Evolutionary conservation across 1,140 invertebrate genomes (phyloP).

Genomic region (Zaprionus lachaisei): DNA sequence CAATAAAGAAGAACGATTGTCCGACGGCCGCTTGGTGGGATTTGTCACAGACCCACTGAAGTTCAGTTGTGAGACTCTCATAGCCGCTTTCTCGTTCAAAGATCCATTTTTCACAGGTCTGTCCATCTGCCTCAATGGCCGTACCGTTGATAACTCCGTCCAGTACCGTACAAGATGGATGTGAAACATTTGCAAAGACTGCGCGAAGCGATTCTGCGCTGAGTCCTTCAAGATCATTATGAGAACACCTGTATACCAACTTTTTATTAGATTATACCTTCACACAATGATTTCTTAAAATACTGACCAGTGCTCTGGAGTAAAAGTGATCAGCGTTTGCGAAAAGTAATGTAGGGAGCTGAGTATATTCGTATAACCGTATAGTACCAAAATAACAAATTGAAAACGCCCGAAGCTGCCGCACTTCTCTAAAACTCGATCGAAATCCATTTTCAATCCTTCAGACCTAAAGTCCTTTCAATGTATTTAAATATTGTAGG

Average conservation of each 20-base stretch:
- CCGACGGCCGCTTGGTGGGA: constrained; percentile 86
- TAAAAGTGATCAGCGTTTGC: constrained; percentile 86
- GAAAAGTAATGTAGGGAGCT: constrained; percentile 86
- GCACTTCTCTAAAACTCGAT: constrained; percentile 86
- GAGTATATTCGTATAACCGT: constrained; percentile 86
- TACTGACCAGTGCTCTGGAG: constrained; percentile 84
- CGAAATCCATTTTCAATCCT: constrained; percentile 85
- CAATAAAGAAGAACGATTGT: constrained; percentile 87
- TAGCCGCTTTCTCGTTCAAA: constrained; percentile 85
- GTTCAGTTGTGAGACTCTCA: constrained; percentile 86
- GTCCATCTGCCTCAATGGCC: constrained; percentile 39
- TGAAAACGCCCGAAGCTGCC: constrained; percentile 88
- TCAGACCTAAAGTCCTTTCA: background rate
- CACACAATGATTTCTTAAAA: background rate
- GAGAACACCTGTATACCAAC: constrained; percentile 52
- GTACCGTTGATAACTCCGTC: constrained; percentile 55
- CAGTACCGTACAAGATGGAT: constrained; percentile 65
- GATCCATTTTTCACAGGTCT: constrained; percentile 84
- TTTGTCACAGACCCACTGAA: constrained; percentile 87
- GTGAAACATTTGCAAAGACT: constrained; percentile 57
- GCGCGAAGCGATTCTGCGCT: constrained; percentile 56
- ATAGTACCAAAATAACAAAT: constrained; percentile 86
- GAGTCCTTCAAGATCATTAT: constrained; percentile 56
- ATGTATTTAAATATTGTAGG: background rate
- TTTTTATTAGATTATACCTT: background rate